phyloP scores from a whole-genome alignment of 1,140 invertebrate species.

The Apocrypta bakeri region DNA sequence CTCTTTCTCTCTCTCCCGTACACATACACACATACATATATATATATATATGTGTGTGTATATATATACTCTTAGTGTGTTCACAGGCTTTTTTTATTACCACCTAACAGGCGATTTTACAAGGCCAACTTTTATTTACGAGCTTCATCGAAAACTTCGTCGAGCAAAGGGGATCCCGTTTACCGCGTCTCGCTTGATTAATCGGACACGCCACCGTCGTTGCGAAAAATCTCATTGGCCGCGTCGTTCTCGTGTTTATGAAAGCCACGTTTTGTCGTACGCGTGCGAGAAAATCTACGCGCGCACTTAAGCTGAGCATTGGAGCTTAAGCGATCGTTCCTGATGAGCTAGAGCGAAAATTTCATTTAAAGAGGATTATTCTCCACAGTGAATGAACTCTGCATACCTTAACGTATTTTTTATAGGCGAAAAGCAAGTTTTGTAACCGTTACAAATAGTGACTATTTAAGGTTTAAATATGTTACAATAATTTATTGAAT shows the following conservation, averaged over 20 bases:
- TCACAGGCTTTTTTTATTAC: conserved; percentile 24
- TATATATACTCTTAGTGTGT: background rate
- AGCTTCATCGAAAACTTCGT: conserved; percentile 40
- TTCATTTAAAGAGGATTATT: conserved; percentile 49
- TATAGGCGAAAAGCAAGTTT: too few relatives aligned
- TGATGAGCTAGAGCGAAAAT: conserved; percentile 54
- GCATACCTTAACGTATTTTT: too few relatives aligned
- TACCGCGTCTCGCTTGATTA: background rate
- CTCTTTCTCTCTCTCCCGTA: too few relatives aligned
- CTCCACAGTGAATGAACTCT: too few relatives aligned
- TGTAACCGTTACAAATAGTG: too few relatives aligned
- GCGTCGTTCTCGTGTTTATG: background rate
- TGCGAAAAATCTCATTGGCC: background rate
- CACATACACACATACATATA: too few relatives aligned
- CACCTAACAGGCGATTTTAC: conserved; percentile 40
- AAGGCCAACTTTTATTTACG: conserved; percentile 43
- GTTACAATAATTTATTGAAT: too few relatives aligned
- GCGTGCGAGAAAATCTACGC: background rate
- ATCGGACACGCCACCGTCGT: background rate
- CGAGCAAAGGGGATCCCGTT: background rate
- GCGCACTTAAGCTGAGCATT: conserved; percentile 49
- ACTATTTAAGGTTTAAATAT: too few relatives aligned
- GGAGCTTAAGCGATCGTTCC: conserved; percentile 55
- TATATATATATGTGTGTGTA: too few relatives aligned
- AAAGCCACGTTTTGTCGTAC: background rate